phyloP scores from a whole-genome alignment of 1,140 invertebrate species.

The fruit fly (Drosophila melanogaster) region DNA sequence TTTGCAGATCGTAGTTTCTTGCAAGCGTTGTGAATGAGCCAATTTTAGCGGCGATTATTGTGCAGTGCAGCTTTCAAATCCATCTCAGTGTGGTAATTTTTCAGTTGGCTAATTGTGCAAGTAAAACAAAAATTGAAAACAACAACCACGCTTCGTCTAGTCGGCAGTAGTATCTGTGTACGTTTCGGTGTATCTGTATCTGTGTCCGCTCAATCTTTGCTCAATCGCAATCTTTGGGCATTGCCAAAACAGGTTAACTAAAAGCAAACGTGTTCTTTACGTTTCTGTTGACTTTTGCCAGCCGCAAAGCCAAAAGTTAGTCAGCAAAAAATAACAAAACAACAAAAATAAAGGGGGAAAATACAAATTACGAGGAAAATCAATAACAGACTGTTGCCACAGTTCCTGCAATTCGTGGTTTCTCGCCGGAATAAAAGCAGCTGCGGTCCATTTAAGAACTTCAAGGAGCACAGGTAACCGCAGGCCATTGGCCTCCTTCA shows the following conservation, averaged over 20 bases:
- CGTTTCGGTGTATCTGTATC: constrained; percentile 17
- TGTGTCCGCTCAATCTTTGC: constrained; percentile 74
- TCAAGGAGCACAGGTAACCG: constrained; percentile 32
- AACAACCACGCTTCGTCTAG: constrained; percentile 48
- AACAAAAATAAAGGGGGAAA: neutral
- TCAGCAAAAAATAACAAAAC: constrained; percentile 37
- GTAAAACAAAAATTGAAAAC: constrained; percentile 49
- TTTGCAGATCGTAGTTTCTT: constrained; percentile 25
- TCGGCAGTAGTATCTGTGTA: constrained; percentile 28
- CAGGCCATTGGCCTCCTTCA: constrained; percentile 9
- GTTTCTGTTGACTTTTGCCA: constrained; percentile 73
- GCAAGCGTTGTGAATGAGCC: constrained; percentile 35
- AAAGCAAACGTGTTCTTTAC: constrained; percentile 81
- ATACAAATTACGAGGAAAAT: constrained; percentile 20
- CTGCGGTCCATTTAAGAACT: constrained; percentile 18
- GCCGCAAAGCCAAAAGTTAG: constrained; percentile 68
- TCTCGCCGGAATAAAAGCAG: constrained; percentile 24
- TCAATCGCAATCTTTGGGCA: constrained; percentile 80
- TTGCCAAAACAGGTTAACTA: constrained; percentile 78
- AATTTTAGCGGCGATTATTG: constrained; percentile 34
- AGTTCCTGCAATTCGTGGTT: constrained; percentile 39
- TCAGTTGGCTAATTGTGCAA: constrained; percentile 74
- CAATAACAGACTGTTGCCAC: constrained; percentile 51
- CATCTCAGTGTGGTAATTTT: constrained; percentile 49
- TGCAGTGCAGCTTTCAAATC: constrained; percentile 34